These are phyloP conservation scores for Mustelus asterias DNA, from an alignment of 2,113 vertebrate species.

Conservation along the genomic window DNA sequence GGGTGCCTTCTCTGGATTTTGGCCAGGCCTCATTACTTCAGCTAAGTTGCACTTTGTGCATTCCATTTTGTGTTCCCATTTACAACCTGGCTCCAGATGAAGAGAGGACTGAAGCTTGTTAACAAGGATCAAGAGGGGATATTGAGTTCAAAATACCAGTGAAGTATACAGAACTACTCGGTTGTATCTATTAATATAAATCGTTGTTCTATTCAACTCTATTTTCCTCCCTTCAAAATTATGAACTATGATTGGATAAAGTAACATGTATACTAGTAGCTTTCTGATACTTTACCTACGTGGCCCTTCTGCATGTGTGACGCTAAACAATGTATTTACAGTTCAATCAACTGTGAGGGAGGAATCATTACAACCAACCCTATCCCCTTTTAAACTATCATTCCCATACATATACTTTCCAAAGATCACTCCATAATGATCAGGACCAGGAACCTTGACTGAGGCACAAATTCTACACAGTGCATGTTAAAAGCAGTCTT, in stretches of 20 bases:
- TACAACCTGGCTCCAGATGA: neutral
- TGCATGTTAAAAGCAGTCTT: neutral
- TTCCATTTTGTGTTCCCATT: neutral
- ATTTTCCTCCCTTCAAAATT: neutral
- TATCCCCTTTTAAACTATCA: neutral
- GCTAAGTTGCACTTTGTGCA: neutral
- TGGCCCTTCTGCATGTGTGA: neutral
- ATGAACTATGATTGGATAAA: neutral
- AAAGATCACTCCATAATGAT: neutral
- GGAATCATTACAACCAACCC: neutral
- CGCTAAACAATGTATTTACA: neutral
- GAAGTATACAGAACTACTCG: neutral
- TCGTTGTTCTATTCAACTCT: neutral
- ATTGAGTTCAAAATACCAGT: neutral
- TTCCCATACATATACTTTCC: neutral
- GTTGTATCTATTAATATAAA: neutral
- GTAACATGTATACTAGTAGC: neutral
- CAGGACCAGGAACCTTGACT: neutral
- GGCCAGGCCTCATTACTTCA: neutral
- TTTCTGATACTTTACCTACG: neutral
- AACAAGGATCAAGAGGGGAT: neutral
- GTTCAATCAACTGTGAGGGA: neutral
- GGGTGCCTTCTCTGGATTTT: neutral
- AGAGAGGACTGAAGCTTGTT: neutral
- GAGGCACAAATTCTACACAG: neutral